Evolutionary conservation across 1,140 invertebrate species (phyloP).

Genomic region (Drosophila tani): DNA sequence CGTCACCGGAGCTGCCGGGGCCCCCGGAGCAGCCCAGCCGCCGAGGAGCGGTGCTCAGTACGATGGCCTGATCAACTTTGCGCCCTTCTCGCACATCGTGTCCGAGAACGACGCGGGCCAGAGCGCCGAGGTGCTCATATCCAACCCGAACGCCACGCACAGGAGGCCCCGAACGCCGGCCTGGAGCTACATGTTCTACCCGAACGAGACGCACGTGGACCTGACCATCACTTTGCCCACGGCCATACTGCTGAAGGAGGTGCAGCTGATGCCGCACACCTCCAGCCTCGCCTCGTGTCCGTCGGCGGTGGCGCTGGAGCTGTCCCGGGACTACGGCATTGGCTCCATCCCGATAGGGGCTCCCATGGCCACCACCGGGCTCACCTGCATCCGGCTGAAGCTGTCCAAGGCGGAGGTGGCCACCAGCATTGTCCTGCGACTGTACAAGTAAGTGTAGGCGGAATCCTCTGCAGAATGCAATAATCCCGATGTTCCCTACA

Average conservation of each 20-base stretch:
- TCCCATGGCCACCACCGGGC: conserved; percentile 92
- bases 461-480: not conserved
- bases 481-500: conserved; percentile 85
- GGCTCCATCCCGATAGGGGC: conserved; percentile 86
- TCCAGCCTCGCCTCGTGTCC: conserved; percentile 94
- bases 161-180: conserved; percentile 93
- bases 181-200: conserved; percentile 97
- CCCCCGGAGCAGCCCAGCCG: conserved; percentile 45
- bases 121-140: conserved; percentile 94
- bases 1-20: conserved; percentile 31
- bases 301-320: conserved; percentile 94
- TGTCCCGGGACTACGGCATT: conserved; percentile 87
- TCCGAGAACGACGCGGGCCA: conserved; percentile 94
- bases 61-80: conserved; percentile 94
- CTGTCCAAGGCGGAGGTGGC: conserved; percentile 93
- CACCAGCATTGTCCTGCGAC: conserved; percentile 87
- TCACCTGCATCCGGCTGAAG: conserved; percentile 93
- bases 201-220: conserved; percentile 94
- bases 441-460: conserved; percentile 79
- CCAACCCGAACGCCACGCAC: conserved; percentile 91
- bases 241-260: conserved; percentile 94
- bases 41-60: conserved; percentile 80
- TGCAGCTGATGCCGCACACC: conserved; percentile 95
- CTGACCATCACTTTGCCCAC: conserved; percentile 94
- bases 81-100: conserved; percentile 92